phyloP scores from a whole-genome alignment of 2,113 vertebrate genomes.

The Lamprotornis superbus region DNA sequence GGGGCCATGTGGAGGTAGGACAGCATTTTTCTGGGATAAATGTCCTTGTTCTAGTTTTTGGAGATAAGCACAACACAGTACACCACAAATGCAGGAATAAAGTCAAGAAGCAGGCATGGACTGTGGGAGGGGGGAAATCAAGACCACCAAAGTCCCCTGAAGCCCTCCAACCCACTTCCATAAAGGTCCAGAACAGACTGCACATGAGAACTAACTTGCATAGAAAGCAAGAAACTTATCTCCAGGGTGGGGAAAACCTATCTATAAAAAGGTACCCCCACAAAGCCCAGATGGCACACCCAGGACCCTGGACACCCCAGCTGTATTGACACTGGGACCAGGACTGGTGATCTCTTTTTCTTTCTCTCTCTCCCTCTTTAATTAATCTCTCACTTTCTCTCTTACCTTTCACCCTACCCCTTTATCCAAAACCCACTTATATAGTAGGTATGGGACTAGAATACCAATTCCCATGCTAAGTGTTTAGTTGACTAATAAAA shows the following conservation, averaged over 20 bases:
- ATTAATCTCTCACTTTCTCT: not conserved
- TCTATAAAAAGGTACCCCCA: not conserved
- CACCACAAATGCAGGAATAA: not conserved
- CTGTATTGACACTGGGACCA: not conserved
- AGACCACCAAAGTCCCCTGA: not conserved
- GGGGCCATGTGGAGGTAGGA: not conserved
- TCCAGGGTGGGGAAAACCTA: not conserved
- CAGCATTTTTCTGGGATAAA: not conserved
- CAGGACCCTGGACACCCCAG: not conserved
- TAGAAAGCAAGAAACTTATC: not conserved
- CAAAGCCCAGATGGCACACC: not conserved
- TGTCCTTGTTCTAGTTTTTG: not conserved
- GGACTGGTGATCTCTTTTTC: not conserved
- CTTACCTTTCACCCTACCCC: not conserved
- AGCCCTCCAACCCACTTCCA: not conserved
- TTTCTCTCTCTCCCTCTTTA: not conserved
- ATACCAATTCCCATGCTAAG: too few species aligned
- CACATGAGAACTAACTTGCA: not conserved
- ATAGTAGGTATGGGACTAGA: too few species aligned
- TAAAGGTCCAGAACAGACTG: not conserved
- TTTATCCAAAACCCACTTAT: too few species aligned
- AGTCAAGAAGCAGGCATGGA: not conserved
- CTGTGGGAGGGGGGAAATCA: not conserved
- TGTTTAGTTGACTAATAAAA: not conserved
- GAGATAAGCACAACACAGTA: not conserved